These are phyloP conservation scores for Vidua chalybeata DNA, from an alignment of 2,113 vertebrate genomes.

Conservation along the genomic window DNA sequence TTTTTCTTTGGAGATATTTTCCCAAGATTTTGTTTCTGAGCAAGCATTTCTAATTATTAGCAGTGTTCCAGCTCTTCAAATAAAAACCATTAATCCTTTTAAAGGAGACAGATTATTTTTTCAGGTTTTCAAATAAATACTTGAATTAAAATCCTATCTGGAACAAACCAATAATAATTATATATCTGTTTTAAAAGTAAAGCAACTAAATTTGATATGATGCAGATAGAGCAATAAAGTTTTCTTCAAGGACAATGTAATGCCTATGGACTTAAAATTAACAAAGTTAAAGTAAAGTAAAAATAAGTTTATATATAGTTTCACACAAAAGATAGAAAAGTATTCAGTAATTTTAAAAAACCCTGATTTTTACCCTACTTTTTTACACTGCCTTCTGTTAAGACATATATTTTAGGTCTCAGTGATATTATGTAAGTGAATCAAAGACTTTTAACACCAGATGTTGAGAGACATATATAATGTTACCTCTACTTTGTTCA, in stretches of 20 bases:
- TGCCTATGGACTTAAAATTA: not conserved
- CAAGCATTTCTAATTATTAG: not conserved
- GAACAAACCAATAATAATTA: not conserved
- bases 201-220: not conserved
- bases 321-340: not conserved
- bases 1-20: not conserved
- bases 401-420: not conserved
- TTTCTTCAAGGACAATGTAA: not conserved
- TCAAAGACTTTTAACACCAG: not conserved
- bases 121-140: not conserved
- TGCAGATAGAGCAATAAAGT: not conserved
- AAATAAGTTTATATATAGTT: not conserved
- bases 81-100: not conserved
- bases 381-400: not conserved
- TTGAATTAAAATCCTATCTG: not conserved
- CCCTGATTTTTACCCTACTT: rapidly evolving
- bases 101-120: not conserved
- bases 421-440: not conserved
- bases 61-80: not conserved
- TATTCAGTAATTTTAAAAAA: not conserved
- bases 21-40: not conserved
- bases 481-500: not conserved
- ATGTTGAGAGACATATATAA: not conserved
- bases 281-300: not conserved
- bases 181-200: not conserved